Evolutionary conservation across 2,888 invertebrate genomes (phyloP), one percentile per base, ranked within the genome.

Genomic region (Volucella inflata): DNA sequence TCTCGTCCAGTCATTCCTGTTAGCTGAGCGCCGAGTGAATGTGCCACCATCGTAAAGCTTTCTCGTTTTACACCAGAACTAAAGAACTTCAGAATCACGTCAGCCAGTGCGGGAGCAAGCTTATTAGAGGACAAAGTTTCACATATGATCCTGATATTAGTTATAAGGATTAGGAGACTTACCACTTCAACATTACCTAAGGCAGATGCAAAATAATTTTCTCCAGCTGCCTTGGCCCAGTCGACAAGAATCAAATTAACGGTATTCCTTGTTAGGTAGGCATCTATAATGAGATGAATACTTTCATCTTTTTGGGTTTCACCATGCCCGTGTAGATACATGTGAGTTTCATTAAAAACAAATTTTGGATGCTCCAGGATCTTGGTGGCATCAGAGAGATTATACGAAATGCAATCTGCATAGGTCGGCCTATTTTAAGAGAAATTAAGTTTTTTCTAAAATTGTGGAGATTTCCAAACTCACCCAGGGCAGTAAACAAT

Each of bases 321-420:
- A 82, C 93, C 92, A 87, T 93, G 94, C 11, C 94, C 94, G 88
- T 94, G 94, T 14, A 93, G 90, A 89, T 94, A 94, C 3, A 93
- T 87, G 2, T 93, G 92, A 1, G 93, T 93, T 10, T 92, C 50
- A 9, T 53, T 51, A 8, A 68, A 16, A 4, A 30, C 30, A 10
- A 85, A 85, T 9, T 77, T 21, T 11, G 71, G 51, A 68, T 85
- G 67, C 6, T 46, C 30, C 0, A 72, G 57, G n/a, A 85, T 50
- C 10, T 76, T 14, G 9, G 44, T 40, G 14, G 81, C 77, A 38
- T 85, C 77, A 0, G 77, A 64, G 9, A 85, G 72, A 8, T 62
- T 46, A 30, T 77, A 85, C 10, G 38, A 12, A 8, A 14, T 11
- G 0, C 60, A 72, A 36, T 85, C 62, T 2, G 16, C 42, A 11